These are phyloP conservation scores for Ceratotherium simum DNA, from an alignment of 2,113 vertebrate species.

Conservation along the genomic window DNA sequence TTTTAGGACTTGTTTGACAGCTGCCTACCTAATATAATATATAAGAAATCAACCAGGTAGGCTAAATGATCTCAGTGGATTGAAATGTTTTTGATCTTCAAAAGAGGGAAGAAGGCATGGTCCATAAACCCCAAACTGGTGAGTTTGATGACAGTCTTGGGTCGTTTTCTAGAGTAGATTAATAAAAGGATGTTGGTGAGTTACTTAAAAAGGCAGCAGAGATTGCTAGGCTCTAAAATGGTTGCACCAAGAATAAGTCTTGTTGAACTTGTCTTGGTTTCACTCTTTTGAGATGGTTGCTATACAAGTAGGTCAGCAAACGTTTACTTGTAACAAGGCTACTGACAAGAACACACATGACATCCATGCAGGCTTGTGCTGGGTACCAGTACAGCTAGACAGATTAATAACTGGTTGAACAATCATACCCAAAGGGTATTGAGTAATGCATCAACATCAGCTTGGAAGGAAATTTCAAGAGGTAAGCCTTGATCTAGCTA, in stretches of 20 bases:
- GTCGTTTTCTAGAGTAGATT: constrained; percentile 25
- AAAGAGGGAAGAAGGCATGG: neutral
- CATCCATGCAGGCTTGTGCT: neutral
- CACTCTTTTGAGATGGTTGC: neutral
- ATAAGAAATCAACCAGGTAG: neutral
- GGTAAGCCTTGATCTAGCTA: neutral
- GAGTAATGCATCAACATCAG: neutral
- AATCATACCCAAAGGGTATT: neutral
- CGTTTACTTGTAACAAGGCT: neutral
- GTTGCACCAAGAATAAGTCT: neutral
- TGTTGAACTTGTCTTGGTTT: constrained; percentile 33
- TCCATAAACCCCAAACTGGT: neutral
- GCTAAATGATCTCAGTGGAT: neutral
- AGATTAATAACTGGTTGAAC: neutral
- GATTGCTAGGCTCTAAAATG: neutral
- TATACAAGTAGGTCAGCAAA: neutral
- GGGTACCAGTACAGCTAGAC: neutral
- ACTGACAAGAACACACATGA: constrained; percentile 31
- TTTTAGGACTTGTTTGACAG: neutral
- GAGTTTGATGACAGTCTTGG: neutral
- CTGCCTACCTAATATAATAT: neutral
- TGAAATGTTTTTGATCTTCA: neutral
- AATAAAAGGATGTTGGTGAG: neutral
- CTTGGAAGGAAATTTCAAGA: constrained; percentile 17
- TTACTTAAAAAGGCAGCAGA: neutral